A percentile compares a stretch with the other conserved stretches of the same genome.
phyloP scores from a whole-genome alignment of 2,888 invertebrate species.

The Melinopterus prodromus region DNA sequence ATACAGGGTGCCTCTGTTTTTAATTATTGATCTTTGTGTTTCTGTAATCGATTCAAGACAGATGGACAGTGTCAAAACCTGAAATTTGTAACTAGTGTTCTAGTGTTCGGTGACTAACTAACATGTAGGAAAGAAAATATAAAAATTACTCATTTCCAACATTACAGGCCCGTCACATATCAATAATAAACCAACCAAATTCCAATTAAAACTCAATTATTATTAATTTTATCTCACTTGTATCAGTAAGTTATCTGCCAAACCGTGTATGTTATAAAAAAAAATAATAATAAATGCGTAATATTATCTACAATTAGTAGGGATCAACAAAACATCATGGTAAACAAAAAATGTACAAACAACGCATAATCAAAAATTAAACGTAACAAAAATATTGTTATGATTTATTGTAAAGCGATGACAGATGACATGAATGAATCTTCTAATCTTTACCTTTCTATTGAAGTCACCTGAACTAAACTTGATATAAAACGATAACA shows the following conservation, averaged over 20 bases:
- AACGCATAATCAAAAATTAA: neutral
- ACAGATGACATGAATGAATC: neutral
- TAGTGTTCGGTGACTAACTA: no score
- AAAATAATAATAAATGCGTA: neutral
- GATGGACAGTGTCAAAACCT: no score
- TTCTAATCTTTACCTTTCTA: constrained; percentile 22
- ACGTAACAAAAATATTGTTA: neutral
- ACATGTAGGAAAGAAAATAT: no score
- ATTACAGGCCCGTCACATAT: no score
- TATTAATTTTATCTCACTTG: no score
- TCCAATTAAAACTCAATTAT: no score
- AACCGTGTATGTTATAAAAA: neutral
- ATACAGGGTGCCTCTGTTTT: no score
- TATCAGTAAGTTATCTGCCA: neutral
- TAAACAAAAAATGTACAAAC: neutral
- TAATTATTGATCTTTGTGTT: no score
- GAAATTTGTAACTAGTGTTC: no score
- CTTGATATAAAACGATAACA: constrained; percentile 7
- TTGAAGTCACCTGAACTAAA: constrained; percentile 20
- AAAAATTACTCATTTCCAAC: no score
- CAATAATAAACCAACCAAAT: no score
- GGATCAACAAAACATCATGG: neutral
- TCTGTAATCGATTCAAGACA: no score
- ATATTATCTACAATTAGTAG: neutral
- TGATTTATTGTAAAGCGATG: neutral